A percentile compares a stretch with the other conserved stretches of the same genome.
Conservation (phyloP, 2,797 vertebrate genomes). For the Periparus ater region DNA sequence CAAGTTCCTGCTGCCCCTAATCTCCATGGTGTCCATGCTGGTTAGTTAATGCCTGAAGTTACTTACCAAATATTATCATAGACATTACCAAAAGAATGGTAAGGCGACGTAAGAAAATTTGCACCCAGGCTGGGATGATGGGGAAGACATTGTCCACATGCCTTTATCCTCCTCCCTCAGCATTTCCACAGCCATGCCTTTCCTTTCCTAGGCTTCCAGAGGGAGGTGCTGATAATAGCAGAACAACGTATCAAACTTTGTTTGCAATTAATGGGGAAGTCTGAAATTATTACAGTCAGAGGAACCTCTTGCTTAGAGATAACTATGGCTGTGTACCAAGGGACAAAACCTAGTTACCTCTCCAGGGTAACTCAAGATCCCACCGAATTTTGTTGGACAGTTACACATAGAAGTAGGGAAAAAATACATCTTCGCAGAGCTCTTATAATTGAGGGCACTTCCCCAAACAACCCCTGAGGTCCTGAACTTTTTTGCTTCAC, state of each 20-base stretch:
- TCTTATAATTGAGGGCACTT: background rate
- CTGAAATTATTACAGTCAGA: background rate
- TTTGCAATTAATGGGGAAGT: background rate
- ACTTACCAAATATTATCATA: too few relatives aligned
- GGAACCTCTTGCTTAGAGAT: background rate
- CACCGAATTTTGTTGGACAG: background rate
- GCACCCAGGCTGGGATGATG: background rate
- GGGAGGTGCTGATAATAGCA: background rate
- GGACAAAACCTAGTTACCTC: background rate
- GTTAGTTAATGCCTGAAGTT: background rate
- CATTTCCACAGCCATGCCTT: background rate
- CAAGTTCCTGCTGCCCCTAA: rapidly evolving
- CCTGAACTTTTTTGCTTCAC: background rate
- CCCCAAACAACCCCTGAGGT: background rate
- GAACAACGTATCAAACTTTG: background rate
- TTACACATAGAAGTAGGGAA: background rate
- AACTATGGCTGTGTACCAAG: background rate
- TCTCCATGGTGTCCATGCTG: rapidly evolving
- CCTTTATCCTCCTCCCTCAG: background rate
- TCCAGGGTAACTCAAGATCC: background rate
- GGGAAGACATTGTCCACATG: rapidly evolving
- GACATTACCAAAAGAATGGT: background rate
- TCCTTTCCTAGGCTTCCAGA: background rate
- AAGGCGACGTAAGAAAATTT: background rate
- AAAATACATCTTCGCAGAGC: background rate